Base-by-base conservation (phyloP, 2,888 invertebrate species). In the Neuroscelio doddi region DNA sequence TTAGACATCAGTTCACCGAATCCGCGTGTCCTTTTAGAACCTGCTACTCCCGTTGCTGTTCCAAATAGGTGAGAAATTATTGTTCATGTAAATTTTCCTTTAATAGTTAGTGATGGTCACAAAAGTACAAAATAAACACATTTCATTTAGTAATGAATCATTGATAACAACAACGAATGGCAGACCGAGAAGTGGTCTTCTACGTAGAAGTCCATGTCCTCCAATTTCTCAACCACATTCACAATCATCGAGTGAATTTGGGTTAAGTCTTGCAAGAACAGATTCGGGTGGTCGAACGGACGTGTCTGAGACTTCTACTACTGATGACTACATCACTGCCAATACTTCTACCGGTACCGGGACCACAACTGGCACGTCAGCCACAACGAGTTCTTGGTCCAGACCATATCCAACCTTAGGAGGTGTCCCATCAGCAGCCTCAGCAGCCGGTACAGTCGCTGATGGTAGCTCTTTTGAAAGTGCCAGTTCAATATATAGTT, bases 391-490 rank as follows among this genome's bases (percentile, higher is more conserved):
- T 81, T 80, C 87, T 79, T 86, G 87, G 85, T 87, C 87, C 80
- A 84, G 86, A 84, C 85, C 86, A 51, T 86, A 84, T 80, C 73
- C 80, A 50, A 70, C 72, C 47, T 79, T 82, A 50, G 79, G 78
- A 70, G 76, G 79, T 56, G 77, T 77, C 50, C 77, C 81, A 15
- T 77, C 71, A 34, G 56, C 46, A 38, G 72, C 79, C 16, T 81
- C 81, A 39, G 78, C 82, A 27, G 82, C 83, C 42, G 82, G 82
- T 68, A 83, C 83, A 45, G 79, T 80, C 15, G 82, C 83, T 47
- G 93, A 92, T 64, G 93, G 93, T 17, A 93, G 93, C 69, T 94
- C 94, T n/a, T 93, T 94, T 83, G 94, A 94, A 85, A 94, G 94
- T 82, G 93, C 92, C 65, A 93, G 93, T 56, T 93, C 93, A 34